Evolutionary conservation across 2,113 vertebrate genomes (phyloP), one percentile per base, ranked within the genome.

Genomic region (Nannobrachium achirus): DNA sequence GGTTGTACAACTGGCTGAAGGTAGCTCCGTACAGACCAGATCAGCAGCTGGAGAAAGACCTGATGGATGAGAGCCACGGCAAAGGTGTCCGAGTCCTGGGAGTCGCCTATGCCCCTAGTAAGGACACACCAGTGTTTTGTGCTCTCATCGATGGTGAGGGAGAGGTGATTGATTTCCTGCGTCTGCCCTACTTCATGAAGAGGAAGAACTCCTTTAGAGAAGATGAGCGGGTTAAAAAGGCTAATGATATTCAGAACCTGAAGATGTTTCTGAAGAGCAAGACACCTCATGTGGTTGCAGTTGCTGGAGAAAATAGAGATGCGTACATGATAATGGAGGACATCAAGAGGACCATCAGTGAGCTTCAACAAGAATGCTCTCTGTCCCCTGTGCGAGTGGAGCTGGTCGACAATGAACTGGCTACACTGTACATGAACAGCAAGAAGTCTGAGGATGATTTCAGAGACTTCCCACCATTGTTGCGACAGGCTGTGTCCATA

Each of bases 261-360:
- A 99, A 99, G 87, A 98, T 92, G 77, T 99, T 99, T 86, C 93
- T 99, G 19, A 87, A 95, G 19, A 93, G 94, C 75, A 99, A 99
- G 90, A 99, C 98, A 53, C 98, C 98, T 67, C 98, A 99, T 0
- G 96, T 98, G 38, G 95, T 99, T 3, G 96, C 95, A 40, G 94
- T 99, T n/a, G 93, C 95, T 25, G 97, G 96, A 55, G 98, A 99
- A 78, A 99, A 95, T 88, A 92, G 98, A 85, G 98, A 99, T 70
- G 96, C 96, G 55, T 96, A 97, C 63, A 99, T 99, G 98, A 92
- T 99, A 78, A 94, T 98, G 87, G 98, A 99, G 70, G 98, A 99
- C 86, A 95, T 99, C 53, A 99, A 99, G 85, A 95, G 97, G 70
- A 94, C 97, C 4, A 93, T 97, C 68, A 89, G 95, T 9, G 98